Conservation (phyloP, 2,888 invertebrate genomes). For the Acanthosepion lycidas region DNA sequence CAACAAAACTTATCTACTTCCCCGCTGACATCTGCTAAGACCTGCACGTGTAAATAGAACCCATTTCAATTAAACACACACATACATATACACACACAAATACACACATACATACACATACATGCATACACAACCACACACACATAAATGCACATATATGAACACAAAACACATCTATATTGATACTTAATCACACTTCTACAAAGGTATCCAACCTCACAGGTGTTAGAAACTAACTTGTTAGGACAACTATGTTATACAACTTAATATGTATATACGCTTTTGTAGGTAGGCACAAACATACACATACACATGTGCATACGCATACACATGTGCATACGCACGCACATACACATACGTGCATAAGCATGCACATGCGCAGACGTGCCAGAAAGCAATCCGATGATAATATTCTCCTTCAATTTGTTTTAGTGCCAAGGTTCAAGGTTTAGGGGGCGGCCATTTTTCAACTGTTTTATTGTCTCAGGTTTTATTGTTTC, state of each 20-base stretch:
- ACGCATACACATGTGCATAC: not conserved
- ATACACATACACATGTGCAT: not conserved
- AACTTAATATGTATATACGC: too few relatives aligned
- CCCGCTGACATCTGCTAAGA: too few relatives aligned
- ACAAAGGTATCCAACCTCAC: too few relatives aligned
- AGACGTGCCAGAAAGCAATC: not conserved
- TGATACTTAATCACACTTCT: too few relatives aligned
- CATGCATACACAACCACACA: too few relatives aligned
- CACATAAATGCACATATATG: too few relatives aligned
- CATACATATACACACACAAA: not conserved
- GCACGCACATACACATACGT: not conserved
- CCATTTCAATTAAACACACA: not conserved
- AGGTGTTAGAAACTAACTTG: too few relatives aligned
- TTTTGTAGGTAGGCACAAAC: not conserved
- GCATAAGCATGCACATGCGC: not conserved
- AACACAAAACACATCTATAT: too few relatives aligned
- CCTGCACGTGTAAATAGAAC: too few relatives aligned
- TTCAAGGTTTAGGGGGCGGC: not conserved
- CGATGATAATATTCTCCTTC: not conserved
- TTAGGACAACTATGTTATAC: too few relatives aligned
- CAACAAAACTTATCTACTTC: too few relatives aligned
- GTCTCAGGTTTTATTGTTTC: conserved; percentile 12
- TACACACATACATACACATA: not conserved
- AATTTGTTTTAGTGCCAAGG: conserved; percentile 33
- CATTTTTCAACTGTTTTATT: conserved; percentile 25